Percentiles rank a stretch among this genome's conserved stretches.
phyloP scores from a whole-genome alignment of 2,888 invertebrate species.

The Sycophila texana region DNA sequence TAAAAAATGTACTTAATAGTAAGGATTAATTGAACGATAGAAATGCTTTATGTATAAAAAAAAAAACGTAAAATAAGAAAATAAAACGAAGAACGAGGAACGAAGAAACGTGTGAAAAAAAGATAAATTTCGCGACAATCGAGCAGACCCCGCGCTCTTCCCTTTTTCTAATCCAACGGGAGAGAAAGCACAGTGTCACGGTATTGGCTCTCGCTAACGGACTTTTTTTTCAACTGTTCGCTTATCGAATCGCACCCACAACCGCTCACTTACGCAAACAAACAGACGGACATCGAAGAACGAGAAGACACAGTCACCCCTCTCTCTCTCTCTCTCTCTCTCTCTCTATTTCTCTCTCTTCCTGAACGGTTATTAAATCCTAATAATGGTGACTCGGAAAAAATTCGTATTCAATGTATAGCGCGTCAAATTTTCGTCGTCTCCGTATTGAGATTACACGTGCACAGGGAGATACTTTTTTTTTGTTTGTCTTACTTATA shows the following conservation, averaged over 20 bases:
- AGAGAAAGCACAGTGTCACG: constrained; percentile 28
- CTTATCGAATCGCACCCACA: constrained; percentile 3
- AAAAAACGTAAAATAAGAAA: no score
- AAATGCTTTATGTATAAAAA: no score
- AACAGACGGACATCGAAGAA: constrained; percentile 42
- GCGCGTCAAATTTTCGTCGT: constrained; percentile 27
- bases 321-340: constrained; percentile 35
- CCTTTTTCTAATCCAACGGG: constrained; percentile 9
- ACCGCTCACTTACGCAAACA: constrained; percentile 21
- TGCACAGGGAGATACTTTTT: constrained; percentile 41
- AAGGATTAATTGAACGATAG: no score
- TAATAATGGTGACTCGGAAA: constrained; percentile 18
- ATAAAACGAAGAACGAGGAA: neutral
- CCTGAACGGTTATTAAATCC: constrained; percentile 21
- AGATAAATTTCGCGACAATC: constrained; percentile 5
- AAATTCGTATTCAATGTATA: constrained; percentile 30
- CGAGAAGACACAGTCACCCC: constrained; percentile 50
- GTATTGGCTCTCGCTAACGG: constrained; percentile 37
- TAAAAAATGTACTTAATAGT: no score
- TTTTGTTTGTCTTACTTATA: neutral
- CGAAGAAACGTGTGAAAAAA: no score
- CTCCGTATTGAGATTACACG: constrained; percentile 33
- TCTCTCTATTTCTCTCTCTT: constrained; percentile 42
- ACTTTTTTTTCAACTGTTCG: constrained; percentile 24
- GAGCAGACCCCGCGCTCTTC: constrained; percentile 12